Base-by-base conservation (phyloP, 2,888 invertebrate species). In the Limnephilus lunatus region DNA sequence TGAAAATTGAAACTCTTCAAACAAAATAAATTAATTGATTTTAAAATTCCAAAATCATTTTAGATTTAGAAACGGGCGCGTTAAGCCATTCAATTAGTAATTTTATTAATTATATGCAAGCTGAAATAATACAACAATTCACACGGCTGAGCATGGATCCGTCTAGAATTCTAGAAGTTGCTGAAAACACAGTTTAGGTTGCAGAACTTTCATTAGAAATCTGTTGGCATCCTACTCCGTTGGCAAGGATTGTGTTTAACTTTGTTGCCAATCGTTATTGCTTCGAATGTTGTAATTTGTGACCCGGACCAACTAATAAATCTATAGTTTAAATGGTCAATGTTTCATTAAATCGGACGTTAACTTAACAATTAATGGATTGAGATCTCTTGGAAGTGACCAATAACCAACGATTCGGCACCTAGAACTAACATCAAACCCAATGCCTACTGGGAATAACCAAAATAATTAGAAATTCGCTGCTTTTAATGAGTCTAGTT, bases 231-330 rank as follows among this genome's bases (percentile, higher is more conserved):
- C 39, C 39, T n/a, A 68, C 9, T 48, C 48, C 44, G 14, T 86
- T 86, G 86, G 86, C 86, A 44, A 86, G 86, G 86, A 86, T 14
- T 15, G 86, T 32, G 32, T 83, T 31, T 82, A 82, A 83, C 19
- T 31, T 35, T 1, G 32, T 83, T 83, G 83, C 35, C 83, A 83
- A 83, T 35, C 35, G 35, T 83, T 39, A 32, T 25, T 83, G 25
- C 68, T 9, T 68, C 68, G 68, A 68, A n/a, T 68, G 25, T 68
- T 25, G 68, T 68, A 68, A 68, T 68, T 68, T 68, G 68, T 68
- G 25, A 68, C 68, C 68, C 68, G 7, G 68, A 68, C n/a, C 9
- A 68, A n/a, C 68, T 2, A 25, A 68, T 68, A 68, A 68, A 68
- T 25, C 68, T 25, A 7, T 7, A n/a, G n/a, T 68, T 68, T 68